phyloP scores from a whole-genome alignment of 2,888 invertebrate species.

The Venustoraphidia nigricollis region DNA sequence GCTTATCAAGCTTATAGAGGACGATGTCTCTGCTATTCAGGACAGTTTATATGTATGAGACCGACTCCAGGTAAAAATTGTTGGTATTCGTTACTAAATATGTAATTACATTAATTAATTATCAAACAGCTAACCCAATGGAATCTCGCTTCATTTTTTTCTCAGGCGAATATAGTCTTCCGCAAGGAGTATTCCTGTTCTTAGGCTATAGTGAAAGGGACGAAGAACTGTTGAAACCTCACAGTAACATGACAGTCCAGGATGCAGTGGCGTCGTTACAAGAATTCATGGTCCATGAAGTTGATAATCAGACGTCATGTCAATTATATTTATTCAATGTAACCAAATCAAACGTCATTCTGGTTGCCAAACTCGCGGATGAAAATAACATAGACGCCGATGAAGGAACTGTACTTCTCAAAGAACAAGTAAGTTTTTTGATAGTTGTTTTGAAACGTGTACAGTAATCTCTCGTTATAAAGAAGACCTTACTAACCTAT shows the following conservation, averaged over 20 bases:
- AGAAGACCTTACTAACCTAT: too few species aligned
- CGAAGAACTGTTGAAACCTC: conserved; percentile 61
- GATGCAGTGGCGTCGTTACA: conserved; percentile 73
- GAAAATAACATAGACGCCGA: conserved; percentile 40
- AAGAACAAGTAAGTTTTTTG: conserved; percentile 47
- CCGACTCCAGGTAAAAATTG: conserved; percentile 46
- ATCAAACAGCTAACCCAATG: too few species aligned
- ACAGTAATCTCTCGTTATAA: too few species aligned
- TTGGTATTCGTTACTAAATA: too few species aligned
- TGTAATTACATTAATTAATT: too few species aligned
- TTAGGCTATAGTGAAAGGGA: conserved; percentile 84
- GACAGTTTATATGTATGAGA: conserved; percentile 83
- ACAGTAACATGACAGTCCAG: conserved; percentile 70
- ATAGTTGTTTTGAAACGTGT: too few species aligned
- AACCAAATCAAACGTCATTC: conserved; percentile 76
- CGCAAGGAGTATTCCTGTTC: conserved; percentile 75
- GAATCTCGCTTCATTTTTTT: too few species aligned
- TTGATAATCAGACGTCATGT: conserved; percentile 71
- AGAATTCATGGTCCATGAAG: conserved; percentile 56
- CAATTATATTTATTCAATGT: conserved; percentile 71
- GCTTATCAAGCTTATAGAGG: conserved; percentile 82
- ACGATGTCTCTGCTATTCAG: conserved; percentile 80
- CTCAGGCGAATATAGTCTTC: conserved; percentile 56
- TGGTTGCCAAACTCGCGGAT: conserved; percentile 60
- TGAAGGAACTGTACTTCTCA: conserved; percentile 46